phyloP scores from a whole-genome alignment of 2,113 vertebrate species.

The Siniperca knerii region DNA sequence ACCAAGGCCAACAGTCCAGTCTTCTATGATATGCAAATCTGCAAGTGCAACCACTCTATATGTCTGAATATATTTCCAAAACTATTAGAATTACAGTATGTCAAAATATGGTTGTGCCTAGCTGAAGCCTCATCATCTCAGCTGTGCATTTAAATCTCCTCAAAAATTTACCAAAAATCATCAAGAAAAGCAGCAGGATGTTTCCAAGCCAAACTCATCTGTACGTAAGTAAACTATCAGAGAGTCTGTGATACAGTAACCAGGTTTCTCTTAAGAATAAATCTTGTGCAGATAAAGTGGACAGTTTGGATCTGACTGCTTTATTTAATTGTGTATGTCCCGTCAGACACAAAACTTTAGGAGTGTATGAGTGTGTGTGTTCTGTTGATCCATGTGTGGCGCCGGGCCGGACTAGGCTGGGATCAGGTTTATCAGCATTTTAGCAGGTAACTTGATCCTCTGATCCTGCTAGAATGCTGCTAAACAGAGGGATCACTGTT shows the following conservation, averaged over 20 bases:
- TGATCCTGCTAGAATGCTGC: constrained; percentile 24
- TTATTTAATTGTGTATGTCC: background rate
- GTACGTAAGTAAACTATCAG: too few species aligned
- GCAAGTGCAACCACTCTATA: too few species aligned
- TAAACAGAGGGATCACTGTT: constrained; percentile 68
- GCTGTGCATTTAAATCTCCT: background rate
- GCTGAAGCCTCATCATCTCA: too few species aligned
- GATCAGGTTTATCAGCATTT: constrained; percentile 54
- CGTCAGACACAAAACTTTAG: background rate
- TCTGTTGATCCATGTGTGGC: background rate
- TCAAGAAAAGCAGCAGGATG: background rate
- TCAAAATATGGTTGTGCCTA: too few species aligned
- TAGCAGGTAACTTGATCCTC: too few species aligned
- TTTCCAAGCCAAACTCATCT: too few species aligned
- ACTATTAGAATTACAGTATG: too few species aligned
- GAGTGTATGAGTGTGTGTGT: constrained; percentile 17
- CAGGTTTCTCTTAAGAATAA: background rate
- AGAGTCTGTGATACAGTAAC: too few species aligned
- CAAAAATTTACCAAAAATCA: background rate
- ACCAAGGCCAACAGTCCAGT: too few species aligned
- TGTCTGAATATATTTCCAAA: too few species aligned
- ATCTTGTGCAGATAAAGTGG: background rate
- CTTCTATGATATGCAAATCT: too few species aligned
- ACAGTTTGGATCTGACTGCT: background rate
- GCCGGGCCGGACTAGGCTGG: background rate